Base-by-base conservation (phyloP, 2,888 invertebrate genomes). In the Sepiola atlantica region DNA sequence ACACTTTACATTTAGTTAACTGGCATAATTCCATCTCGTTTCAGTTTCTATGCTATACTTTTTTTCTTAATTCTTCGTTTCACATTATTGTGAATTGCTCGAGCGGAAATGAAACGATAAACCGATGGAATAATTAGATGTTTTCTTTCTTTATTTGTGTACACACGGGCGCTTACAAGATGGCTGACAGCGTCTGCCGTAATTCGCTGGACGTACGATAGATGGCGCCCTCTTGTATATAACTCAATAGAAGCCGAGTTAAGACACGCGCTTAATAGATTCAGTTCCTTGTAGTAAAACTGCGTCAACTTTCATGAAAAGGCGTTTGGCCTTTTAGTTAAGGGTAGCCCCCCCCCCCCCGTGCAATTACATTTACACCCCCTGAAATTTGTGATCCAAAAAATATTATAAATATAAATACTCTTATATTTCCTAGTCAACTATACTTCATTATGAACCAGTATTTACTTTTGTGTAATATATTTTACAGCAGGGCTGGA, bases 51-150 rank as follows among this genome's bases (percentile, higher is more conserved):
- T 77, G 12, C 2, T 32, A n/a, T n/a, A 16, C n/a, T 77, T 77
- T 77, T 32, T 32, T 77, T n/a, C 32, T 77, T 16, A 77, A 77
- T 18, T 32, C n/a, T 77, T 77, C 77, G 12, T 77, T 77, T 77
- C 77, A 77, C 77, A 77, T 77, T 77, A 77, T 77, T 77, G 77
- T 32, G 32, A 77, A 20, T 77, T 32, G 77, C n/a, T 77, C n/a
- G 77, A 77, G 77, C 18, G 16, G 77, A 77, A 77, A 77, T 77
- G n/a, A 77, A 77, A 77, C n/a, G 77, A n/a, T 77, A 77, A 77
- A n/a, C 77, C n/a, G n/a, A n/a, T n/a, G n/a, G 77, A 77, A 77
- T 77, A 77, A 77, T 77, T 77, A 77, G 77, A n/a, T 77, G n/a
- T 77, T 77, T 14, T 77, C 32, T 77, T 32, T 16, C 24, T 57